Evolutionary conservation across 2,888 invertebrate genomes (phyloP).

Genomic region (Gandaritis pyraliata): DNA sequence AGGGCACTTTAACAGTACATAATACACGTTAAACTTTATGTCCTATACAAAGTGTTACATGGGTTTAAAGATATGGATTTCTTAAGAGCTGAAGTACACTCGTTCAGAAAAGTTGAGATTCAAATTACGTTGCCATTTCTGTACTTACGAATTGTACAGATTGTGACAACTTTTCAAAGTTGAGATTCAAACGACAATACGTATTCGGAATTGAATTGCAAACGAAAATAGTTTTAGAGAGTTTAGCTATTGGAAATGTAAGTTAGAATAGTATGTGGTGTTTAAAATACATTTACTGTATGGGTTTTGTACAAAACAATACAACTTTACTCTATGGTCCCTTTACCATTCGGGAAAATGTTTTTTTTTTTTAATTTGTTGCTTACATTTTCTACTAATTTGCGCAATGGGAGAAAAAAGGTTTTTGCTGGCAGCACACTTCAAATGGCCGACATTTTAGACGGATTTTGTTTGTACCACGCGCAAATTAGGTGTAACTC

Average conservation of each 20-base stretch:
- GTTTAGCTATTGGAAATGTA: too few species aligned
- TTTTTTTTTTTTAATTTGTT: slow-evolving; percentile 16
- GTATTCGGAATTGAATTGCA: too few species aligned
- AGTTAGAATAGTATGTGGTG: too few species aligned
- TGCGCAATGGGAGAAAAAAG: slow-evolving; percentile 15
- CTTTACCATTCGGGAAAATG: slow-evolving; percentile 32
- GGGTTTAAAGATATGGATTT: too few species aligned
- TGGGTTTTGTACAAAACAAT: slow-evolving; percentile 35
- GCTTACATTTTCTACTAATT: slow-evolving; percentile 14
- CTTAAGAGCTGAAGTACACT: not conserved
- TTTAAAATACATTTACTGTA: slow-evolving; percentile 13
- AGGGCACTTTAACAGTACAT: too few species aligned
- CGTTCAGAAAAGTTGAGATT: slow-evolving; percentile 13
- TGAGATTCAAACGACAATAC: not conserved
- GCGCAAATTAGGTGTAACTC: slow-evolving; percentile 4
- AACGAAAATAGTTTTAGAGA: too few species aligned
- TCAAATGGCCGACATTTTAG: not conserved
- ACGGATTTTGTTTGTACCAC: slow-evolving; percentile 6
- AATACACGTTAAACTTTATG: too few species aligned
- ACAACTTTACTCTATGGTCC: slow-evolving; percentile 35
- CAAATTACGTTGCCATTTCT: slow-evolving; percentile 8
- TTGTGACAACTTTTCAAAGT: not conserved
- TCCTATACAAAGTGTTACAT: too few species aligned
- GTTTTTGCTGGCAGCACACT: not conserved
- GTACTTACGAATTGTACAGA: not conserved